A percentile compares a stretch with the other conserved stretches of the same genome.
phyloP scores from a whole-genome alignment of 1,140 invertebrate genomes.

The Cydia pomonella region DNA sequence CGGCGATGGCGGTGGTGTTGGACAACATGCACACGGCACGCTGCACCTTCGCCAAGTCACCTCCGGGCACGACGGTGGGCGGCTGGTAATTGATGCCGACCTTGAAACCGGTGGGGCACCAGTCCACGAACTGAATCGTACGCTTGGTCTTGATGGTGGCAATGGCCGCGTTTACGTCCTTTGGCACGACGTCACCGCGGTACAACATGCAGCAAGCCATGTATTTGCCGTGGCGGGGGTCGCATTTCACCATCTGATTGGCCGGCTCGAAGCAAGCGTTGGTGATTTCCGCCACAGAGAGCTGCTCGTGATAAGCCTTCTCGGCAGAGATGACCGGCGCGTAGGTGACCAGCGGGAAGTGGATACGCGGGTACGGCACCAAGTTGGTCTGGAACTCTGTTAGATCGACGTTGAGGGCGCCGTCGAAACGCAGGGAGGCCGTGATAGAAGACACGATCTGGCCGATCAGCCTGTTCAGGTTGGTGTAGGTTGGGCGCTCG shows the following conservation, averaged over 20 bases:
- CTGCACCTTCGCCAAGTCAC: slow-evolving; percentile 89
- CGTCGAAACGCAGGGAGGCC: slow-evolving; percentile 93
- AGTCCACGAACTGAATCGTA: slow-evolving; percentile 94
- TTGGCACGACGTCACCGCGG: slow-evolving; percentile 88
- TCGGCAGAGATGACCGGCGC: slow-evolving; percentile 92
- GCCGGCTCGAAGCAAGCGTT: slow-evolving; percentile 94
- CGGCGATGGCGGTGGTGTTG: slow-evolving; percentile 91
- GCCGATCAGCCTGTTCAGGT: slow-evolving; percentile 90
- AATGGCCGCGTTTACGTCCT: slow-evolving; percentile 92
- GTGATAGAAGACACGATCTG: slow-evolving; percentile 94
- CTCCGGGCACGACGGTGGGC: slow-evolving; percentile 90
- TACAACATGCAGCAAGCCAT: slow-evolving; percentile 94
- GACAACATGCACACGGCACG: slow-evolving; percentile 89
- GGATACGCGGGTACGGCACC: slow-evolving; percentile 92
- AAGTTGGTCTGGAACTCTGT: slow-evolving; percentile 95
- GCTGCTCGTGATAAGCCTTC: slow-evolving; percentile 92
- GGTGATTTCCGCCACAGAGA: slow-evolving; percentile 93
- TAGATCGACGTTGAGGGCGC: slow-evolving; percentile 93
- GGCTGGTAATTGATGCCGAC: slow-evolving; percentile 91
- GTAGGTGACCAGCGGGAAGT: slow-evolving; percentile 92
- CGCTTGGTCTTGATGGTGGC: slow-evolving; percentile 92
- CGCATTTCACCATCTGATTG: slow-evolving; percentile 97
- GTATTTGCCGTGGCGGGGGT: slow-evolving; percentile 94
- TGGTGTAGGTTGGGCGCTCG: slow-evolving; percentile 90
- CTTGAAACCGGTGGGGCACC: slow-evolving; percentile 95